Base-by-base conservation (phyloP, 2,113 vertebrate genomes). In the Seriola rivoliana region DNA sequence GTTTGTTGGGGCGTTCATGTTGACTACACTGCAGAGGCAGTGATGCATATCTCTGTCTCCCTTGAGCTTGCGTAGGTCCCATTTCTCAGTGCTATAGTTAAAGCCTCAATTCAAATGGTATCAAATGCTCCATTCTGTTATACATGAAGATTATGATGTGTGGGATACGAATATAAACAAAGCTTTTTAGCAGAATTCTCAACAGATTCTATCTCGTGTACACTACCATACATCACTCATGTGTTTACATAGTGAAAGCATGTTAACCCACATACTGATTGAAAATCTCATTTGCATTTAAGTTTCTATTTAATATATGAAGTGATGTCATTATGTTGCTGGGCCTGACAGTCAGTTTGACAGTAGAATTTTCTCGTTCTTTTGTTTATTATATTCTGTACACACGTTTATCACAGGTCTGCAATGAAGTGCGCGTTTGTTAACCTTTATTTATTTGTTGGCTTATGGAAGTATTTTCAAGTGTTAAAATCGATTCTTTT, bases 21-120 rank as follows among this genome's bases (percentile, higher is more conserved):
- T 88, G 88, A 91, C 90, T 91, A 91, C 87, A 83, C 91, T 94
- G 93, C 91, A 92, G 91, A 91, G 75, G 86, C 87, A 92, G 71
- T 89, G 88, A 87, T 91, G 89, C 85, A 87, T 92, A 78, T 85
- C 72, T 76, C 85, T 75, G 78, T 85, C 76, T 88, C 77, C 66
- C 63, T 71, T 52, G 71, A 87, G 83, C 71, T 78, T 85, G 81
- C n/a, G 10, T 81, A 75, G 86, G 74, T 74, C 80, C 46, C 77
- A 67, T 85, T 84, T 87, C 50, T 85, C 70, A 76, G 25, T 63
- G 71, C 36, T 70, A n/a, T 60, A 73, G 62, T 81, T 63, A 64
- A 73, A 80, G 13, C 50, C 46, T 63, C 16, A 16, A 19, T 71
- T 69, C 59, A 32, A 14, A 63, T n/a, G 25, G 21, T 73, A 36